These are phyloP conservation scores for Mus minutoides DNA, from an alignment of 2,797 vertebrate species.

Conservation along the genomic window DNA sequence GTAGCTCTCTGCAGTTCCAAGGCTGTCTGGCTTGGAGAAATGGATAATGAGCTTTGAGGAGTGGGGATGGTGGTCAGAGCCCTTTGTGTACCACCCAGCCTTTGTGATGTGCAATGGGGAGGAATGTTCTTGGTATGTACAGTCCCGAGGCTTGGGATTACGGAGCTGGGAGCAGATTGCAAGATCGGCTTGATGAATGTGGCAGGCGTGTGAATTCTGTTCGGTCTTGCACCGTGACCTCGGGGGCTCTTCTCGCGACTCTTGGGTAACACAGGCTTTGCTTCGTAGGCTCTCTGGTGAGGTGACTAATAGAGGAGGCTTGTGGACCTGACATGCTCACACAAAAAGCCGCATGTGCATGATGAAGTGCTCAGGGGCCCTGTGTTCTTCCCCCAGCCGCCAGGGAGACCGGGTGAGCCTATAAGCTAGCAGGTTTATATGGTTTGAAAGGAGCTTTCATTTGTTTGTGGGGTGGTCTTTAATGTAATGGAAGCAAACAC, in stretches of 20 bases:
- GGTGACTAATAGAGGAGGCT: constrained; percentile 45
- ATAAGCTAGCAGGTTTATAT: neutral
- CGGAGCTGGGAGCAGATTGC: constrained; percentile 36
- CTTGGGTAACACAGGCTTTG: constrained; percentile 34
- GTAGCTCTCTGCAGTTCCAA: neutral
- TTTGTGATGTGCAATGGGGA: neutral
- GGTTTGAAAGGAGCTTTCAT: neutral
- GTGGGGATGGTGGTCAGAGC: neutral
- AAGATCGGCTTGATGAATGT: constrained; percentile 16
- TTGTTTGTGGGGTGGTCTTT: neutral
- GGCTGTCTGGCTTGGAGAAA: constrained; percentile 3
- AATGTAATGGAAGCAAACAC: constrained; percentile 51
- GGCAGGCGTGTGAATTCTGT: constrained; percentile 44
- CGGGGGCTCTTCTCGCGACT: neutral
- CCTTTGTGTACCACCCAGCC: neutral
- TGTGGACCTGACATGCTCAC: constrained; percentile 17
- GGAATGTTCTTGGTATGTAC: constrained; percentile 43
- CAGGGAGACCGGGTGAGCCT: neutral
- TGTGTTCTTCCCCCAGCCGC: neutral
- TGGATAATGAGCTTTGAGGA: constrained; percentile 4
- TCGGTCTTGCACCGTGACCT: constrained; percentile 58
- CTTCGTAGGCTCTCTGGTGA: neutral
- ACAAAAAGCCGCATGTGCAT: neutral
- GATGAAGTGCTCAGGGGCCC: neutral
- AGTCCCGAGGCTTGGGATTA: neutral